Evolutionary conservation across 2,797 vertebrate genomes (phyloP), one percentile per base, ranked within the genome.

Genomic region (Poecilia velifera): DNA sequence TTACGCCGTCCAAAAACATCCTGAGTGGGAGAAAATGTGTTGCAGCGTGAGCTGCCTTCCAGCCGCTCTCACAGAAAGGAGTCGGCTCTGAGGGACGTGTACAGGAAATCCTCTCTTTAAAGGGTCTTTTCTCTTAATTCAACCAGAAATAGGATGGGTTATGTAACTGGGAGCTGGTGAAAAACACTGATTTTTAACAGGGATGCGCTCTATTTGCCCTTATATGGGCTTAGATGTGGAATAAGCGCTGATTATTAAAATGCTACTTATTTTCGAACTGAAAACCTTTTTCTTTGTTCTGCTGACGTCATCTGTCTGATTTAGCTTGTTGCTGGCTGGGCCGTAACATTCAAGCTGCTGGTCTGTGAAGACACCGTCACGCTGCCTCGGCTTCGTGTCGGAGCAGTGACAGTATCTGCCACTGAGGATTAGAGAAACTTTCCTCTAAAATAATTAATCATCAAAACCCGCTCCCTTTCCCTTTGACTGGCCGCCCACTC

Each of bases 401-500:
- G 82, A 78, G 43, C 82, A 82, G 83, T 86, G 88, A 83, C 90
- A 85, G 72, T 53, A 79, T 90, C 83, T 81, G 73, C 53, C 77
- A 86, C 78, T 20, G 77, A 87, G 90, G 78, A 92, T 91, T 86
- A 86, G 68, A 83, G 78, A 85, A 93, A 90, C 84, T 84, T 92
- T 86, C 81, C 75, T 87, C 87, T 70, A 49, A 86, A 92, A 85
- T 91, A 88, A 92, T 92, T 88, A 91, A 91, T 90, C 80, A 90
- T 78, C 75, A 78, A 80, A 78, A 90, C 89, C 87, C 77, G 82
- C 82, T 89, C 86, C 68, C 74, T 80, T 74, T 84, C 76, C 20
- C 71, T 76, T 81, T 77, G 79, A 68, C 89, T 80, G 88, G 84
- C 80, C 86, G 68, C 91, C 89, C 88, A 86, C 92, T 86, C 84